Evolutionary conservation across 2,113 vertebrate species (phyloP).

Genomic region (Perca schrenkii): DNA sequence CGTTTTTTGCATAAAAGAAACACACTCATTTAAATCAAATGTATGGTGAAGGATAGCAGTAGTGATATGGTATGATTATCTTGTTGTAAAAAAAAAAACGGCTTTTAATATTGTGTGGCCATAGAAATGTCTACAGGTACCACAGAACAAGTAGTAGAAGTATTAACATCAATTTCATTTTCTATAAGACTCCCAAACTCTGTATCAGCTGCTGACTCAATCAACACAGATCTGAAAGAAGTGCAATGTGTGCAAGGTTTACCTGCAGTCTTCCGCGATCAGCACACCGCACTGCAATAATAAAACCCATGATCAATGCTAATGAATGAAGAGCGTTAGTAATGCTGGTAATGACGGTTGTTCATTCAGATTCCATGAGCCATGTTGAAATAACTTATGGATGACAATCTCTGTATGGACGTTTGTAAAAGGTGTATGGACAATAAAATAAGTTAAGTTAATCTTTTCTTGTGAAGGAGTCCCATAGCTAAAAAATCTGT

Average conservation of each 20-base stretch:
- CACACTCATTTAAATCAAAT: conserved; percentile 13
- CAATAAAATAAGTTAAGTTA: not conserved
- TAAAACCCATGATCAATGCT: conserved; percentile 1
- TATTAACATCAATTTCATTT: conserved; percentile 15
- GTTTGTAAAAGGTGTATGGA: not conserved
- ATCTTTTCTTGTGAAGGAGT: not conserved
- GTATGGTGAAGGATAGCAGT: conserved; percentile 3
- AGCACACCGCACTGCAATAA: not conserved
- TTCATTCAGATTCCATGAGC: not conserved
- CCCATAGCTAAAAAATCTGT: not conserved
- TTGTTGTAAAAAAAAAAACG: not conserved
- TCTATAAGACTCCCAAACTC: not conserved
- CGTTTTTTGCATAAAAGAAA: not conserved
- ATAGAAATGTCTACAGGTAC: not conserved
- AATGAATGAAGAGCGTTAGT: not conserved
- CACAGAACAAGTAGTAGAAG: conserved; percentile 11
- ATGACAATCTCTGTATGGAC: not conserved
- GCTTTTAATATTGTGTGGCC: conserved; percentile 1
- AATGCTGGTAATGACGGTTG: not conserved
- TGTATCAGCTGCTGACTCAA: conserved; percentile 20
- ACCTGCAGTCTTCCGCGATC: conserved; percentile 16
- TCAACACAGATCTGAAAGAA: conserved; percentile 29
- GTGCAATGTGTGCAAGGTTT: conserved; percentile 27
- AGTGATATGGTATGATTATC: conserved; percentile 13
- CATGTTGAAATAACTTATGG: not conserved